These are phyloP conservation scores for Crossoptilon crossoptilon DNA, from an alignment of 2,797 vertebrate genomes.

Conservation along the genomic window DNA sequence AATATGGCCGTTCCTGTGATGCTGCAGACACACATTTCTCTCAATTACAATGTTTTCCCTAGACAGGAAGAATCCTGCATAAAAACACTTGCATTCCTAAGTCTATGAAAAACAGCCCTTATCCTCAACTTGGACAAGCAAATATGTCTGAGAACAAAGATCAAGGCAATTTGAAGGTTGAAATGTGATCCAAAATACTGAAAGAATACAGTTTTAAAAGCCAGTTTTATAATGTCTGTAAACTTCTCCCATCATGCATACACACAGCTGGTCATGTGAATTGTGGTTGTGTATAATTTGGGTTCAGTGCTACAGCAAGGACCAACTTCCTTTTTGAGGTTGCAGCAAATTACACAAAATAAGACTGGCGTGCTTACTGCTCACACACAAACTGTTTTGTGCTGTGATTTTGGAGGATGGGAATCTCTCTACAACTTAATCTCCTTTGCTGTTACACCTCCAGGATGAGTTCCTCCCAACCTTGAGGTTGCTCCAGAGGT, in stretches of 20 bases:
- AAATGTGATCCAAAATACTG: conserved; percentile 28
- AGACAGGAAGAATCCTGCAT: conserved; percentile 15
- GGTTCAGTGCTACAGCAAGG: not conserved
- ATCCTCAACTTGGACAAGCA: not conserved
- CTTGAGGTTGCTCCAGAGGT: not conserved
- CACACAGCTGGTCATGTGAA: not conserved
- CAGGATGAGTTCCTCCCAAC: not conserved
- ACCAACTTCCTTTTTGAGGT: not conserved
- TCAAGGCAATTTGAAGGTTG: conserved; percentile 28
- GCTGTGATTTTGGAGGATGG: not conserved
- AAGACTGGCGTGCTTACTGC: not conserved
- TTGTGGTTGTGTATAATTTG: not conserved
- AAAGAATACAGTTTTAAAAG: conserved; percentile 22
- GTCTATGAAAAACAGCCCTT: conserved; percentile 18
- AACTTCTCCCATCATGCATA: not conserved
- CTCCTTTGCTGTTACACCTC: not conserved
- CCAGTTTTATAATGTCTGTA: conserved; percentile 15
- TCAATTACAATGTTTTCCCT: not conserved
- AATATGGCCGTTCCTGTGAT: not conserved
- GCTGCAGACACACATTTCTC: not conserved
- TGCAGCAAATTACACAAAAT: not conserved
- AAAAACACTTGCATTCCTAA: conserved; percentile 24
- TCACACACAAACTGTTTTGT: not conserved
- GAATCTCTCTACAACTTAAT: not conserved
- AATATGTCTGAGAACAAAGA: conserved; percentile 3